Evolutionary conservation across 2,888 invertebrate species (phyloP).

Genomic region (Spodoptera picta): DNA sequence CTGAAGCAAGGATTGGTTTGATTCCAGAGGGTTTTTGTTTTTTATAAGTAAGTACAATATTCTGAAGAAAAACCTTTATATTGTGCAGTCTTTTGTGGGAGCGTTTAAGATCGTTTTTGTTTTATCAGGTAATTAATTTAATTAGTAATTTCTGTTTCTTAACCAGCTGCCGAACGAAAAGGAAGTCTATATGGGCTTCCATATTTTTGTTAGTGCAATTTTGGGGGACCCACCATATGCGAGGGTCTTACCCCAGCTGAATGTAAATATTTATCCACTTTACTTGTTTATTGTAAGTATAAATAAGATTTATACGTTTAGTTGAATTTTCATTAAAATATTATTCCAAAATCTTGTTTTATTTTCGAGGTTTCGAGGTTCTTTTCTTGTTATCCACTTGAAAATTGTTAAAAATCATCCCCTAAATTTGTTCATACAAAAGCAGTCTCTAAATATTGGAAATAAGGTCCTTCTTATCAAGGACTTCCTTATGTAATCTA

Average conservation of each 20-base stretch:
- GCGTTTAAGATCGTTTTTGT: too few species aligned
- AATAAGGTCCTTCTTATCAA: background rate
- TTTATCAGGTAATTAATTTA: too few species aligned
- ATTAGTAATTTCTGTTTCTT: constrained; percentile 26
- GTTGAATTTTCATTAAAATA: constrained; percentile 88
- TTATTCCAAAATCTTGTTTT: constrained; percentile 65
- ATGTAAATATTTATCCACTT: constrained; percentile 84
- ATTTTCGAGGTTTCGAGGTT: constrained; percentile 44
- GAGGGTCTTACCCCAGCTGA: constrained; percentile 66
- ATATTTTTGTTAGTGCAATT: constrained; percentile 87
- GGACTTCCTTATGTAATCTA: too few species aligned
- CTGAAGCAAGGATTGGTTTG: too few species aligned
- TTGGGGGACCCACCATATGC: constrained; percentile 67
- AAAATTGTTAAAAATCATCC: too few species aligned
- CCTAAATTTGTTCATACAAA: too few species aligned
- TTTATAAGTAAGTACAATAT: too few species aligned
- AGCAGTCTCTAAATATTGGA: too few species aligned
- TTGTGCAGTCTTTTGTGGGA: too few species aligned
- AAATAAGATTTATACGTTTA: constrained; percentile 89
- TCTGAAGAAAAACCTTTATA: too few species aligned
- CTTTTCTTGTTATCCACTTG: too few species aligned
- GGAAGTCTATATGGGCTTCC: constrained; percentile 64
- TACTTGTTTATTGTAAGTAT: constrained; percentile 87
- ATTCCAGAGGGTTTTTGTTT: too few species aligned
- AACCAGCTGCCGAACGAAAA: constrained; percentile 63